Percentiles rank a stretch among this genome's conserved stretches.
phyloP scores from a whole-genome alignment of 1,140 invertebrate species.

The Euwallacea similis region DNA sequence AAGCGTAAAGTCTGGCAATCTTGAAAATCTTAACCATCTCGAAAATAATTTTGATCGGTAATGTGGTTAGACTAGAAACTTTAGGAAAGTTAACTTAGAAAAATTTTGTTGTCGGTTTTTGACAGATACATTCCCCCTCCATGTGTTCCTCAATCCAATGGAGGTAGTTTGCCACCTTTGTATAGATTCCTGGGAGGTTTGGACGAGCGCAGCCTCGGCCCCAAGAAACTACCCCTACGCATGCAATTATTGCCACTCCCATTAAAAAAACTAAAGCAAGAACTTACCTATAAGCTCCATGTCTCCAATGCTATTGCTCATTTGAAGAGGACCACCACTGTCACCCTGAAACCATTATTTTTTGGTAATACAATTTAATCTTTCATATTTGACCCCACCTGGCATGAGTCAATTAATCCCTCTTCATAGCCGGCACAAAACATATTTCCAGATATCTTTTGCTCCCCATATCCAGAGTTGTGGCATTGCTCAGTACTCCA shows the following conservation, averaged over 20 bases:
- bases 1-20: too few relatives aligned
- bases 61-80: too few relatives aligned
- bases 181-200: conserved; percentile 76
- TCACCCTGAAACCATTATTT: conserved; percentile 53
- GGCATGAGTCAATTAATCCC: conserved; percentile 74
- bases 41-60: too few relatives aligned
- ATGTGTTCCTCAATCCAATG: conserved; percentile 65
- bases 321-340: conserved; percentile 60
- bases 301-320: conserved; percentile 52
- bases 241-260: background rate
- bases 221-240: conserved; percentile 73
- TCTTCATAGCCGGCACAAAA: conserved; percentile 74
- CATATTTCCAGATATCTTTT: conserved; percentile 71
- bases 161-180: conserved; percentile 69
- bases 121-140: conserved; percentile 60
- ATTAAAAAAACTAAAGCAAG: background rate
- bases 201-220: conserved; percentile 75
- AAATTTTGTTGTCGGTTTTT: conserved; percentile 8
- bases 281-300: conserved; percentile 59
- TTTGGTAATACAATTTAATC: background rate
- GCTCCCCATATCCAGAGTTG: conserved; percentile 58
- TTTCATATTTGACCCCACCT: conserved; percentile 53
- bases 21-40: too few relatives aligned
- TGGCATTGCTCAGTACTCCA: conserved; percentile 61
- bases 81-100: background rate